Conservation (phyloP, 2,888 invertebrate genomes). For the Acanthosepion esculentum region DNA sequence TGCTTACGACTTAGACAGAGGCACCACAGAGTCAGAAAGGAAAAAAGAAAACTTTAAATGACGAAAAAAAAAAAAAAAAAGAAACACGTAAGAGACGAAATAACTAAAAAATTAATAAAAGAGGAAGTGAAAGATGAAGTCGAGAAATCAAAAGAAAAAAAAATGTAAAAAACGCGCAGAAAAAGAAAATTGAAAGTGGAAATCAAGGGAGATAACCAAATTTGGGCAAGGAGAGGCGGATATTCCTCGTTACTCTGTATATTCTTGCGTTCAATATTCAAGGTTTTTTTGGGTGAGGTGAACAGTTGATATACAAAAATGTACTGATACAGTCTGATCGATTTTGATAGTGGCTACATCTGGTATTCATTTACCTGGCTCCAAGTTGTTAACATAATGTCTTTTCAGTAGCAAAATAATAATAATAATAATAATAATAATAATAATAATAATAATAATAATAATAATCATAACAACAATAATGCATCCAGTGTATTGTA, state of each 20-base stretch:
- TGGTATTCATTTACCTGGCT: background rate
- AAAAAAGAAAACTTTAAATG: background rate
- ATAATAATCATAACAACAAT: background rate
- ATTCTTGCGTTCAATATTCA: background rate
- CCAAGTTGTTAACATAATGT: conserved; percentile 6
- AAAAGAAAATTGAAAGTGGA: too few relatives aligned
- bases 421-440: background rate
- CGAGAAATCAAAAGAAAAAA: background rate
- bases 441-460: background rate
- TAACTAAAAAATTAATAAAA: background rate
- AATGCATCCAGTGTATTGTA: background rate
- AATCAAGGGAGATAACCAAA: background rate
- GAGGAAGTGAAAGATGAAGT: background rate
- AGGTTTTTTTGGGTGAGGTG: background rate
- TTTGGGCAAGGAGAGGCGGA: background rate
- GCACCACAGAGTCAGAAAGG: background rate
- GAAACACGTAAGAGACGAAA: background rate
- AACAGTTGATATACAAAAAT: background rate
- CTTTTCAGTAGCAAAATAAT: background rate
- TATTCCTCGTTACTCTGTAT: background rate
- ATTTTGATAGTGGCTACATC: background rate
- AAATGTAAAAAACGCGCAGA: background rate
- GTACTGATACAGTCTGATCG: background rate
- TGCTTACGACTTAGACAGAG: background rate
- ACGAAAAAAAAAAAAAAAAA: background rate